These are phyloP conservation scores for Bos javanicus DNA, from an alignment of 2,113 vertebrate species.

Conservation along the genomic window DNA sequence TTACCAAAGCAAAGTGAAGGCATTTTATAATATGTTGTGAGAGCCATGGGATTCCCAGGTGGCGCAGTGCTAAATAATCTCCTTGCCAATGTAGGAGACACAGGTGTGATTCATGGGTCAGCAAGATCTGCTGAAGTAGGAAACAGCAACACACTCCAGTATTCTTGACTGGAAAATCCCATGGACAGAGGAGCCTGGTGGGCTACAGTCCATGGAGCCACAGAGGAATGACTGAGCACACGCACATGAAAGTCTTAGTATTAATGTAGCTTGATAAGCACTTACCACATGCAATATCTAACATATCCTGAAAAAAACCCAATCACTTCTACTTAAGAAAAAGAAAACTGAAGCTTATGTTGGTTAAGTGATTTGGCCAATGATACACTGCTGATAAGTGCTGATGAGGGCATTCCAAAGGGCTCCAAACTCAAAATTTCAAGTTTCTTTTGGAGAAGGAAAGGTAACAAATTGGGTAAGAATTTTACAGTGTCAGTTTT, in stretches of 20 bases:
- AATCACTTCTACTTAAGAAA: slow-evolving; percentile 28
- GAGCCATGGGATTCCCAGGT: neutral
- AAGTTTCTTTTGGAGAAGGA: slow-evolving; percentile 30
- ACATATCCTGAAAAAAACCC: slow-evolving; percentile 17
- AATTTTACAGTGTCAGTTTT: neutral
- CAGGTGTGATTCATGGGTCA: neutral
- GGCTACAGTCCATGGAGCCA: neutral
- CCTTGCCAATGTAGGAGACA: neutral
- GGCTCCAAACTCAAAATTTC: slow-evolving; percentile 7
- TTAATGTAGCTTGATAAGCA: neutral
- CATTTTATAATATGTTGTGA: slow-evolving; percentile 24
- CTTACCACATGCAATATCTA: neutral
- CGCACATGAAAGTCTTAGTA: neutral
- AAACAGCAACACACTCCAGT: neutral
- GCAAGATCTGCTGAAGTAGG: neutral
- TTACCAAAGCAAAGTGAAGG: neutral
- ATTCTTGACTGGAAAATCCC: neutral
- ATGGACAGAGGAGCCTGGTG: neutral
- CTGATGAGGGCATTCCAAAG: neutral
- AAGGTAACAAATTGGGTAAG: neutral
- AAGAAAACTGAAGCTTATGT: neutral
- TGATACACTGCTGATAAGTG: slow-evolving; percentile 1
- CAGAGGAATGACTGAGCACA: neutral
- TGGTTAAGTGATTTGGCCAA: neutral
- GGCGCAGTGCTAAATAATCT: neutral